Conservation (phyloP, 1,140 invertebrate species). For the Ceratitis capitata region DNA sequence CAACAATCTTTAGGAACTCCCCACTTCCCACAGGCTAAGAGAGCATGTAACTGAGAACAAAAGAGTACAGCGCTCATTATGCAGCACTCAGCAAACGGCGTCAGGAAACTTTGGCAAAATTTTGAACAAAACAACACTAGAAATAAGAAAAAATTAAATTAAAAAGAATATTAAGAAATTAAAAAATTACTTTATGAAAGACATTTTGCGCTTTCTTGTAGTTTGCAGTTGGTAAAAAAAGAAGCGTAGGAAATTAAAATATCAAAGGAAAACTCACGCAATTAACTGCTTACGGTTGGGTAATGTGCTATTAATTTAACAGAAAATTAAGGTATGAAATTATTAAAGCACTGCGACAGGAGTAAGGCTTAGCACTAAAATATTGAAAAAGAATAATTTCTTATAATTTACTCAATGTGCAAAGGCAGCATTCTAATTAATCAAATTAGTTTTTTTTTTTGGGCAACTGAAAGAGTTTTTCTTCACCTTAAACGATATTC, state of each 20-base stretch:
- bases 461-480: too few species aligned
- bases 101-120: background rate
- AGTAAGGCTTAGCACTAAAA: background rate
- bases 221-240: background rate
- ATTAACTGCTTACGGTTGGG: background rate
- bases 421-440: too few species aligned
- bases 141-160: background rate
- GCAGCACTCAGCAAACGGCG: background rate
- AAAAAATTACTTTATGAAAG: background rate
- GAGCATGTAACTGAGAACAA: background rate
- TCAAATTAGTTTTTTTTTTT: too few species aligned
- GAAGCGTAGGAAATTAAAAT: background rate
- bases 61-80: background rate
- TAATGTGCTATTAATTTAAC: background rate
- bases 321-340: background rate
- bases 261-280: background rate
- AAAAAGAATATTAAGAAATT: too few species aligned
- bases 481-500: too few species aligned
- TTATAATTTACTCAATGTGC: too few species aligned
- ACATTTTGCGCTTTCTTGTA: background rate
- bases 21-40: background rate
- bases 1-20: background rate
- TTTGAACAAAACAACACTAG: background rate
- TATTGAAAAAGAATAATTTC: too few species aligned
- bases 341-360: too few species aligned